Percentiles rank a stretch among this genome's conserved stretches.
Evolutionary conservation across 2,113 vertebrate species (phyloP).

Genomic region (Cervus canadensis): DNA sequence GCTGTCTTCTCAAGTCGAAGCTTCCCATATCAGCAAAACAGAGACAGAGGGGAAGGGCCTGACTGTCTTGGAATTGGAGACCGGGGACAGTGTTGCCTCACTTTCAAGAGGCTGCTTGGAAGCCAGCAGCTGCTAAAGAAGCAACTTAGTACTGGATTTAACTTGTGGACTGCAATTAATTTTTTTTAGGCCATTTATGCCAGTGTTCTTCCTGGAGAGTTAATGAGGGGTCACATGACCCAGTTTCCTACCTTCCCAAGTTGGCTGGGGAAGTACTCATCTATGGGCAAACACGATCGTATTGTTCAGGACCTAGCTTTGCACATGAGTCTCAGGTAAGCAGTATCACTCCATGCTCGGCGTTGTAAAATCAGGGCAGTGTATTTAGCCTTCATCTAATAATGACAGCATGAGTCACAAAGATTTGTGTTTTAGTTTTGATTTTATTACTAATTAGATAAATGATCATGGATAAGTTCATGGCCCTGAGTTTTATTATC

Average conservation of each 20-base stretch:
- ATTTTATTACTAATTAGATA: background rate
- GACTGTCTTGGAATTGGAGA: background rate
- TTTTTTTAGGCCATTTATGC: slow-evolving; percentile 91
- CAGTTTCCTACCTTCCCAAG: slow-evolving; percentile 95
- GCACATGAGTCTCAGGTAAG: slow-evolving; percentile 95
- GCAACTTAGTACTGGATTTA: background rate
- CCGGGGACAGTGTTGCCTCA: background rate
- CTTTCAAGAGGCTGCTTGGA: background rate
- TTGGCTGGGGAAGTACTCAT: slow-evolving; percentile 96
- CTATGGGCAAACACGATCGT: slow-evolving; percentile 89
- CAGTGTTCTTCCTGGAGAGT: slow-evolving; percentile 95
- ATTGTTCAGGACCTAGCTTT: slow-evolving; percentile 91
- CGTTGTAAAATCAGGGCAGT: background rate
- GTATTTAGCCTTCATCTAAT: background rate
- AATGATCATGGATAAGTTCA: background rate
- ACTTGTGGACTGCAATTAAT: background rate
- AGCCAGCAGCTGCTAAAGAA: background rate
- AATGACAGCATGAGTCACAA: background rate
- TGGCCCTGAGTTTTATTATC: background rate
- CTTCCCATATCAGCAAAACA: background rate
- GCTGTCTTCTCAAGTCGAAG: background rate
- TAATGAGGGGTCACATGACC: slow-evolving; percentile 96
- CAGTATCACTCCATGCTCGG: background rate
- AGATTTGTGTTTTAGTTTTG: background rate
- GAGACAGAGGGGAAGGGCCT: background rate